phyloP scores from a whole-genome alignment of 2,888 invertebrate species.

The Drosophila aldrichi region DNA sequence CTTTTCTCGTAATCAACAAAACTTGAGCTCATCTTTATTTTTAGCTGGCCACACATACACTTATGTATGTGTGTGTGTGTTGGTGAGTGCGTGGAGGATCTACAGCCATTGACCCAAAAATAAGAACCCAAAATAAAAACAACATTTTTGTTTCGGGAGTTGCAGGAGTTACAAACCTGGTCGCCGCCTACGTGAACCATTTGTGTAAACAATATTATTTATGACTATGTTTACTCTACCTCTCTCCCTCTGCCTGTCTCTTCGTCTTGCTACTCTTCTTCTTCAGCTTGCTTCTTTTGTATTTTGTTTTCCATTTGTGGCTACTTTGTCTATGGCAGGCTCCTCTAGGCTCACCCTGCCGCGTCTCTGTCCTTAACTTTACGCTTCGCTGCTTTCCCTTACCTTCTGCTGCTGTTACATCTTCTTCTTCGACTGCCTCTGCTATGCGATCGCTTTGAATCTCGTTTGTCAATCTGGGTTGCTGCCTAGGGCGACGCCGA shows the following conservation, averaged over 20 bases:
- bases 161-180: conserved; percentile 57
- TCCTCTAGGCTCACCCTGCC: conserved; percentile 28
- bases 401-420: conserved; percentile 31
- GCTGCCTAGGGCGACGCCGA: conserved; percentile 41
- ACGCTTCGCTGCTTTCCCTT: conserved; percentile 65
- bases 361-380: conserved; percentile 62
- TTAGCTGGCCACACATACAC: conserved; percentile 46
- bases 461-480: conserved; percentile 77
- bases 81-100: conserved; percentile 57
- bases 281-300: conserved; percentile 38
- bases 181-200: conserved; percentile 63
- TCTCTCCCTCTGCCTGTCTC: neutral
- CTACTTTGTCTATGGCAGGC: conserved; percentile 40
- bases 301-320: conserved; percentile 33
- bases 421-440: conserved; percentile 18
- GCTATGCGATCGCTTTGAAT: conserved; percentile 67
- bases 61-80: conserved; percentile 7
- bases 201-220: conserved; percentile 79
- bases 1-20: conserved; percentile 64
- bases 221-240: conserved; percentile 43
- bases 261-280: conserved; percentile 6
- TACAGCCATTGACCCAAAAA: conserved; percentile 64
- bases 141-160: conserved; percentile 36
- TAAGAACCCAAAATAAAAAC: conserved; percentile 19
- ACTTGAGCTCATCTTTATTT: conserved; percentile 76